Conservation (phyloP, 2,797 vertebrate species). For the Sebastes vulpes region DNA sequence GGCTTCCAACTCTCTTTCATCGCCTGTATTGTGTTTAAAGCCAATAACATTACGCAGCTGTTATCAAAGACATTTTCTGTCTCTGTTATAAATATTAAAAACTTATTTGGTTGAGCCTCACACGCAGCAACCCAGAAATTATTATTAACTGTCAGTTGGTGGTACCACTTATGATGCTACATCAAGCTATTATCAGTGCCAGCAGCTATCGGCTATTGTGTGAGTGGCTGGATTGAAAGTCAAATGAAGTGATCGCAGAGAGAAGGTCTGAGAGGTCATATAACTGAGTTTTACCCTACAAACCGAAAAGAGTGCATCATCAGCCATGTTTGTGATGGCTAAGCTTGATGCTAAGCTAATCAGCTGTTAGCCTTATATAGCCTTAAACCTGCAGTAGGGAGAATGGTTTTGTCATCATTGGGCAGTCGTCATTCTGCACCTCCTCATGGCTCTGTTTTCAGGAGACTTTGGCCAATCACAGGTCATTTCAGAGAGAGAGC, state of each 20-base stretch:
- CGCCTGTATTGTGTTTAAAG: neutral
- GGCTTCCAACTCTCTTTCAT: slow-evolving; percentile 19
- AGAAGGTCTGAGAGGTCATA: neutral
- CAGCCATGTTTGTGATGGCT: neutral
- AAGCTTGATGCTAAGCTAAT: neutral
- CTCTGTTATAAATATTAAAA: neutral
- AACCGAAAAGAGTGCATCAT: neutral
- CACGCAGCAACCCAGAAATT: neutral
- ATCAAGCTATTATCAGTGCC: neutral
- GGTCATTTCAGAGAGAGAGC: too few species aligned
- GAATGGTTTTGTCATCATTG: too few species aligned
- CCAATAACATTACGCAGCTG: neutral
- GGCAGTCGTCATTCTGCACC: too few species aligned
- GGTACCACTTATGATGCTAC: neutral
- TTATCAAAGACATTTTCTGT: neutral
- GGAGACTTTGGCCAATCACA: too few species aligned
- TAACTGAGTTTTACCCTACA: neutral
- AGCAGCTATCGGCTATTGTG: neutral
- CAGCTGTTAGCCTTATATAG: neutral
- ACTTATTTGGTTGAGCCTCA: neutral
- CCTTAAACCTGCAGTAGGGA: neutral
- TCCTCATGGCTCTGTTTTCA: too few species aligned
- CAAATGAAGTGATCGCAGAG: neutral
- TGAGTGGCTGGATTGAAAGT: neutral
- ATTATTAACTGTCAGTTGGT: neutral